Evolutionary conservation across 2,113 vertebrate genomes (phyloP), one percentile per base, ranked within the genome.

Genomic region (Oreochromis aureus): DNA sequence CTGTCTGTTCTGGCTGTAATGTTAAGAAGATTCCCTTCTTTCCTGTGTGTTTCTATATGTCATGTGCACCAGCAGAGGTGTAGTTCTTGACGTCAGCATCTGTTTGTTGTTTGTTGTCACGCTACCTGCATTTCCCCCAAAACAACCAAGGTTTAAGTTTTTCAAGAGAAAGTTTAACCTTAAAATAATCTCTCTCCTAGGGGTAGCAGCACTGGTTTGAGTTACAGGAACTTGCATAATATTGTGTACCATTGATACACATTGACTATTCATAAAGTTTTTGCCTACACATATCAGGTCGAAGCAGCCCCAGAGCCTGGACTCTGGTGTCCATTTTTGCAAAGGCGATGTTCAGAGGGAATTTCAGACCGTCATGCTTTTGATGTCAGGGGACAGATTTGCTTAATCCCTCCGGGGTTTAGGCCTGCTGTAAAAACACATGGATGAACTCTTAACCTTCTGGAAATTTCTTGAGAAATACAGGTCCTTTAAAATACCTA

Each of bases 51-150:
- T 81, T 66, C 39, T 80, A 18, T 48, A 36, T 12, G 56, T 34
- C 34, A 63, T 6, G 39, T 73, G 5, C 44, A 41, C 27, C 44
- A 80, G 46, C 53, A 73, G 85, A 36, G 13, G 8, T 83, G 24
- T 4, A 24, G 22, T 13, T 66, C 8, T 36, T 83, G 81, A 7
- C 6, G 0, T 46, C 39, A 36, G 46, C 18, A 36, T 76, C 6
- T 63, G 12, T 82, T 79, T 87, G 80, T 10, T 78, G 34, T 19
- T 78, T 82, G 69, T 66, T 79, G 48, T 80, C 48, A 87, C 27
- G 7, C 11, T 58, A 53, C 18, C 10, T n/a, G 7, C 39, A 46
- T 48, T 82, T 63, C 2, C 56, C 6, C 4, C 4, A 5, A 11
- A 51, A 39, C 22, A 53, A 39, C 3, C 6, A n/a, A 7, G 10